phyloP scores from a whole-genome alignment of 2,113 vertebrate genomes.

The Catagonus wagneri region DNA sequence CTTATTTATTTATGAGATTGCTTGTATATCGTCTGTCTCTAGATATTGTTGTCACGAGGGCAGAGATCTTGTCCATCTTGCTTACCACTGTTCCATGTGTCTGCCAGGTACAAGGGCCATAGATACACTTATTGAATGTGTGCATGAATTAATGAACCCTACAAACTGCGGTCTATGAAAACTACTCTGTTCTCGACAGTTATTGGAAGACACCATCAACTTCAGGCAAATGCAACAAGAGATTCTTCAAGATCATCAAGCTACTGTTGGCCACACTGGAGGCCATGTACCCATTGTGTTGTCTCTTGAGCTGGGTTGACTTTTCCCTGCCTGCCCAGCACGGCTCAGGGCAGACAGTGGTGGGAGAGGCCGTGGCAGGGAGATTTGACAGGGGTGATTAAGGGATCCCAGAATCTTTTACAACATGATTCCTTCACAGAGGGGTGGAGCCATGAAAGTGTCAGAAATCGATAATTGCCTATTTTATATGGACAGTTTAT shows the following conservation, averaged over 20 bases:
- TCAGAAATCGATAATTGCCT: slow-evolving; percentile 73
- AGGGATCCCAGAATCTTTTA: not conserved
- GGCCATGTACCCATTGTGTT: not conserved
- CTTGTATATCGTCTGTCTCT: not conserved
- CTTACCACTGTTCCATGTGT: not conserved
- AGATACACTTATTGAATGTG: not conserved
- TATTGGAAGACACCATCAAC: not conserved
- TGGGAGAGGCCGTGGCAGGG: not conserved
- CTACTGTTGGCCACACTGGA: not conserved
- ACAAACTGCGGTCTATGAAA: not conserved
- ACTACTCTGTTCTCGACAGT: not conserved
- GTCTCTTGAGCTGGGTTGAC: not conserved
- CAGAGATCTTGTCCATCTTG: not conserved
- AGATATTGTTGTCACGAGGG: not conserved
- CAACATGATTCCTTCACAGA: not conserved
- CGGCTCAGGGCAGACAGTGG: not conserved
- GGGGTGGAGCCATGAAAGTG: slow-evolving; percentile 55
- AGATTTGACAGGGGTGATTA: slow-evolving; percentile 39
- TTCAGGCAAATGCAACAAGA: too few species aligned
- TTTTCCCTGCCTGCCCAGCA: not conserved
- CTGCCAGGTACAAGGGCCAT: not conserved
- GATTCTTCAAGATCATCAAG: not conserved
- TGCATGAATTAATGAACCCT: not conserved
- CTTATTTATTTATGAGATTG: not conserved
- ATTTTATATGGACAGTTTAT: slow-evolving; percentile 76